Evolutionary conservation across 2,888 invertebrate genomes (phyloP), one percentile per base, ranked within the genome.

Genomic region (Lycaena phlaeas): DNA sequence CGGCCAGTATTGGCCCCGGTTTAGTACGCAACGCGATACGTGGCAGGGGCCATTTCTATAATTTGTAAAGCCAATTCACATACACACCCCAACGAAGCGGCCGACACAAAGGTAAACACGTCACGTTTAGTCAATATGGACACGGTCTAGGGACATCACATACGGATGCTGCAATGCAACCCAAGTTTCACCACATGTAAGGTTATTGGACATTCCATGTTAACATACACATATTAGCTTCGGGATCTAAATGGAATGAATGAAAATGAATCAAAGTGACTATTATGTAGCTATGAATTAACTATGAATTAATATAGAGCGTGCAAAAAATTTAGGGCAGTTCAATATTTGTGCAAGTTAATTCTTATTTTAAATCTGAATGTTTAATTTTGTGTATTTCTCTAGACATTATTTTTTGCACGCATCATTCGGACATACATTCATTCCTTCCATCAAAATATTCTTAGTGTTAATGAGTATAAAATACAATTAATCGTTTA

Each of bases 1-100:
- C 90, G 72, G 92, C 91, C 76, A 90, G 87, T 66, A 90, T 90
- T 64, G 90, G 91, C 64, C 94, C 94, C 59, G 93, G 90, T 79
- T 91, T 91, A 82, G 92, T 93, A 79, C 93, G 92, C 70, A 95
- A 91, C 75, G 92, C 92, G 84, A 95, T 91, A 87, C 93, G 93
- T 64, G 95, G 95, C 68, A 88, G 88, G 72, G 87, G 86, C 85
- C 88, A 86, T 76, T 81, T 81, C 85, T 85, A 85, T 73, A 85
- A 85, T 73, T 73, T 69, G 60, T 73, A 82, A 82, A 82, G 79
- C 76, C 75, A 79, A 74, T 71, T 79, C 69, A 77, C 81, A 82
- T 66, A 68, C 75, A 76, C 71, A 75, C 61, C 73, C 65, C 69
- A 57, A 42, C 41, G 49, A 51, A 54, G 54, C 52, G 52, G 52